Conservation (phyloP, 2,113 vertebrate species). For the Ailurus styani region DNA sequence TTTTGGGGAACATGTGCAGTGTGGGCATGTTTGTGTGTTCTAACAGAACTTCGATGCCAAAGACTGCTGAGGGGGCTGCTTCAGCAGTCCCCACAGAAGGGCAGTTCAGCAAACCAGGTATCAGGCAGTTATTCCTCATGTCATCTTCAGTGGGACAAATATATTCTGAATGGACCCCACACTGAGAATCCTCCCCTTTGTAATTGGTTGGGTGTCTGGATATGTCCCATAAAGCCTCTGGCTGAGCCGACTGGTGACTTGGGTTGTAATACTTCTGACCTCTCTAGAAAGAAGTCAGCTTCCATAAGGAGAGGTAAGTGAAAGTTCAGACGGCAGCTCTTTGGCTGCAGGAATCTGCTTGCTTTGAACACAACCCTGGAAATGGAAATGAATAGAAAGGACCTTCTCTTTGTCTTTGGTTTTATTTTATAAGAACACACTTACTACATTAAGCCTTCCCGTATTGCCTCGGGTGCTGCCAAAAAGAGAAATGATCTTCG, state of each 20-base stretch:
- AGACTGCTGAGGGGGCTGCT: too few relatives aligned
- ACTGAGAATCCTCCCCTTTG: constrained; percentile 4
- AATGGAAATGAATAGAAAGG: background rate
- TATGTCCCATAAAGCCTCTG: background rate
- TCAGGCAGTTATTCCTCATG: constrained; percentile 28
- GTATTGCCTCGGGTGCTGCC: background rate
- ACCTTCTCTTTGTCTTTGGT: constrained; percentile 16
- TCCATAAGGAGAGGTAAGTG: background rate
- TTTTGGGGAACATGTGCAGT: background rate
- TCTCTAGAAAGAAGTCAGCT: background rate
- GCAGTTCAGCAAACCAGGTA: background rate
- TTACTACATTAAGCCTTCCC: background rate
- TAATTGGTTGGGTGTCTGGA: background rate
- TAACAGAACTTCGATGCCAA: constrained; percentile 14
- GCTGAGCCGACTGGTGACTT: background rate
- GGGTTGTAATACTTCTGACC: background rate
- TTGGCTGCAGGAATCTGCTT: background rate
- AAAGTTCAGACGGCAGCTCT: background rate
- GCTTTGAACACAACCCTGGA: background rate
- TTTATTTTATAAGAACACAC: background rate
- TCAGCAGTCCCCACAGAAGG: background rate
- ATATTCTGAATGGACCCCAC: background rate
- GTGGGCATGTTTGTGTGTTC: background rate
- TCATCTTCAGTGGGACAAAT: background rate
- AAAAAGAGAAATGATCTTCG: background rate